Evolutionary conservation across 2,888 invertebrate species (phyloP).

Genomic region (Heliconius aoede): DNA sequence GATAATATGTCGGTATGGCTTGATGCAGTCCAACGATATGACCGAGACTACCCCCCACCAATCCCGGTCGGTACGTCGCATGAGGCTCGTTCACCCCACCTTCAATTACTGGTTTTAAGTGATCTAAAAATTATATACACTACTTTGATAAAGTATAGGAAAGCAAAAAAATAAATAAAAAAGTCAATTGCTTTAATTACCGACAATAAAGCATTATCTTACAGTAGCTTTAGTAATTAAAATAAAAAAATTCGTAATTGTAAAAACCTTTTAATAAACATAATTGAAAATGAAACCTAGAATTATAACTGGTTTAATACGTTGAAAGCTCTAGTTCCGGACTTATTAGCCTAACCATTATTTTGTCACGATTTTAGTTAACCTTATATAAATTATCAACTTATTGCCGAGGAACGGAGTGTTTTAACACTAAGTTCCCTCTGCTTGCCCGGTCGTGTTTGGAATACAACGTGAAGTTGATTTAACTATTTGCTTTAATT

Average conservation of each 20-base stretch:
- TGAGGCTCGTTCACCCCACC: slow-evolving; percentile 54
- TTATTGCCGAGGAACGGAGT: too few species aligned
- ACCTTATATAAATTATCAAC: neutral
- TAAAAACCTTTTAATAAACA: neutral
- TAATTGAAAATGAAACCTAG: slow-evolving; percentile 24
- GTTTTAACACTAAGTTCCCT: too few species aligned
- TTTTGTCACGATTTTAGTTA: neutral
- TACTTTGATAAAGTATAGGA: neutral
- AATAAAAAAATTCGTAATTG: neutral
- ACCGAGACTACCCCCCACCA: slow-evolving; percentile 67
- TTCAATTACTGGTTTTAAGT: slow-evolving; percentile 74
- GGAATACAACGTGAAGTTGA: too few species aligned
- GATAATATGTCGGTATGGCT: slow-evolving; percentile 55
- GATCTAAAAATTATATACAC: slow-evolving; percentile 54
- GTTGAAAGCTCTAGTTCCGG: slow-evolving; percentile 40
- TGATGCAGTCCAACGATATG: slow-evolving; percentile 67
- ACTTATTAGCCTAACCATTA: slow-evolving; percentile 15
- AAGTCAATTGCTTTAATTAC: neutral
- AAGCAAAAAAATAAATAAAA: neutral
- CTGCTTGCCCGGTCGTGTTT: too few species aligned
- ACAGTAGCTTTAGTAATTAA: neutral
- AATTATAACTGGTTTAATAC: slow-evolving; percentile 13
- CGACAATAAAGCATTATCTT: neutral
- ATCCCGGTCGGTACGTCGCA: slow-evolving; percentile 60
- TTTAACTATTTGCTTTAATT: too few species aligned